A percentile compares a stretch with the other conserved stretches of the same genome.
Evolutionary conservation across 2,888 invertebrate genomes (phyloP).

Genomic region (Calameuta filiformis): DNA sequence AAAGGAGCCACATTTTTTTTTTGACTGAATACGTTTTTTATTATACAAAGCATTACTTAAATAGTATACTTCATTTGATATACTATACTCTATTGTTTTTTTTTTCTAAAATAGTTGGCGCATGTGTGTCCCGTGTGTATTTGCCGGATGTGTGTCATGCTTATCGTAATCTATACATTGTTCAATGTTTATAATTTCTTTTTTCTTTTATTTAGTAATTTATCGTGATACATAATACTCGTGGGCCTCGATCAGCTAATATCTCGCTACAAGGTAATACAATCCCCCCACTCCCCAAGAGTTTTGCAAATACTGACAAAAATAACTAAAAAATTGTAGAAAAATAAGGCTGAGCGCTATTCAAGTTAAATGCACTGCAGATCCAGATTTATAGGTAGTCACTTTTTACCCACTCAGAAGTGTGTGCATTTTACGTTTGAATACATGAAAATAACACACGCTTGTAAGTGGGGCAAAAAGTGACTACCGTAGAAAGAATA

Average conservation of each 20-base stretch:
- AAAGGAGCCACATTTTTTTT: conserved; percentile 6
- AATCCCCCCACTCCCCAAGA: conserved; percentile 11
- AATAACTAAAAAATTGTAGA: conserved; percentile 58
- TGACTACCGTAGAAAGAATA: no score
- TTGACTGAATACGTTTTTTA: conserved; percentile 56
- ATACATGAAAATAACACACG: no score
- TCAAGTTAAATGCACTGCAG: conserved; percentile 19
- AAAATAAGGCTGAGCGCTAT: conserved; percentile 61
- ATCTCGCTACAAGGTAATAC: conserved; percentile 31
- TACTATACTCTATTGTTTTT: conserved; percentile 22
- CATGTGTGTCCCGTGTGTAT: conserved; percentile 27
- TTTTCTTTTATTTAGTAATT: conserved; percentile 25
- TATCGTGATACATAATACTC: conserved; percentile 20
- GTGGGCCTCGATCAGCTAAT: conserved; percentile 11
- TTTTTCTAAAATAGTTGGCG: conserved; percentile 53
- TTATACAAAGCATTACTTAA: conserved; percentile 67
- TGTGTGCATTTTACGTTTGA: no score
- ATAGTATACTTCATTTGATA: conserved; percentile 51
- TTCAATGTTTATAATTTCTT: conserved; percentile 19
- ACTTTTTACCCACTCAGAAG: no score
- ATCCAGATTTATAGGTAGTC: no score
- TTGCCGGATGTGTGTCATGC: neutral
- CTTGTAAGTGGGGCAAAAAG: no score
- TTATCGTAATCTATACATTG: conserved; percentile 46
- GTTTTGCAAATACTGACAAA: conserved; percentile 52